Evolutionary conservation across 2,888 invertebrate genomes (phyloP).

Genomic region (Lasioglossum zephyrum): DNA sequence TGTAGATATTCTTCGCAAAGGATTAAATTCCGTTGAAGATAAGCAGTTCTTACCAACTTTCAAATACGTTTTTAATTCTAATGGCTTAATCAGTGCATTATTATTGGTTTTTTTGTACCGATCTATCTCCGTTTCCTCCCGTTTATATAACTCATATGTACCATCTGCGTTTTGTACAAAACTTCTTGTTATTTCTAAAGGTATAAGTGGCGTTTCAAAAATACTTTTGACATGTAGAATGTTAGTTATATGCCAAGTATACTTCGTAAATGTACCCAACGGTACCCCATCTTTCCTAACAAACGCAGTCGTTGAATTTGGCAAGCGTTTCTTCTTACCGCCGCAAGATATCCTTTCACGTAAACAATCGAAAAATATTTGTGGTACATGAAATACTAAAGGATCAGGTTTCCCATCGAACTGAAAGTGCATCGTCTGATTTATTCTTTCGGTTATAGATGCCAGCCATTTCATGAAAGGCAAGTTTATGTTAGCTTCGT

Average conservation of each 20-base stretch:
- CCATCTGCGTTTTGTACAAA: conserved; percentile 88
- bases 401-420: conserved; percentile 88
- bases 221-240: conserved; percentile 90
- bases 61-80: conserved; percentile 87
- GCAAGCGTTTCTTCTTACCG: conserved; percentile 87
- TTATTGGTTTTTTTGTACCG: conserved; percentile 81
- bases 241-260: conserved; percentile 90
- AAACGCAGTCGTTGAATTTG: conserved; percentile 88
- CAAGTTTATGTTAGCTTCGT: conserved; percentile 82
- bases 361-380: conserved; percentile 90
- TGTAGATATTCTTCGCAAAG: not conserved
- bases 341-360: conserved; percentile 89
- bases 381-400: conserved; percentile 89
- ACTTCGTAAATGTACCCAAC: conserved; percentile 88
- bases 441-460: conserved; percentile 91
- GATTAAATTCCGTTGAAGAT: not conserved
- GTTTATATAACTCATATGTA: conserved; percentile 85
- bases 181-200: conserved; percentile 87
- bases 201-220: conserved; percentile 88
- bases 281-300: conserved; percentile 87
- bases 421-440: conserved; percentile 90
- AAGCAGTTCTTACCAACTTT: conserved; percentile 86
- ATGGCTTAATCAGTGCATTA: conserved; percentile 85
- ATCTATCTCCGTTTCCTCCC: conserved; percentile 83
- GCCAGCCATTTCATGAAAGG: conserved; percentile 90